phyloP scores from a whole-genome alignment of 2,888 invertebrate genomes.

The Reticulitermes lucifugus region DNA sequence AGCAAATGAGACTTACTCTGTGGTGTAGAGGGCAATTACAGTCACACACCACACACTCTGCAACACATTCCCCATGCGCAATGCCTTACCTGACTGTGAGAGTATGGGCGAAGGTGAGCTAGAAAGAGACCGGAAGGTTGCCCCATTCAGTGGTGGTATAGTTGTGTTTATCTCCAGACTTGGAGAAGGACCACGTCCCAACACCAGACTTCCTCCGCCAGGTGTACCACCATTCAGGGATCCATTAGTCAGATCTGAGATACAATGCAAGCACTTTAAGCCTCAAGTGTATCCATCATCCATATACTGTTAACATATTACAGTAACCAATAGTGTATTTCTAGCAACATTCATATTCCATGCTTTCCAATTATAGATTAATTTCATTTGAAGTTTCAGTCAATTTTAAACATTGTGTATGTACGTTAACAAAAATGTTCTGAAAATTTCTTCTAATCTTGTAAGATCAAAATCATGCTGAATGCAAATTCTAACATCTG shows the following conservation, averaged over 20 bases:
- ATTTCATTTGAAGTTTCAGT: too few species aligned
- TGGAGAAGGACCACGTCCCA: slow-evolving; percentile 72
- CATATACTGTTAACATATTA: not conserved
- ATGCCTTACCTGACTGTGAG: slow-evolving; percentile 60
- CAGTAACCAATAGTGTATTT: too few species aligned
- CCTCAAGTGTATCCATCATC: not conserved
- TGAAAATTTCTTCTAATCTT: too few species aligned
- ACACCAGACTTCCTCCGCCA: slow-evolving; percentile 61
- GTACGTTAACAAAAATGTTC: too few species aligned
- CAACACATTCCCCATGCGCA: too few species aligned
- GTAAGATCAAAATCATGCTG: not conserved
- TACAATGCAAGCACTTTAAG: not conserved
- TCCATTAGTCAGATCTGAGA: slow-evolving; percentile 65
- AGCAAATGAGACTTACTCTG: too few species aligned
- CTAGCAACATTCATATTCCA: too few species aligned
- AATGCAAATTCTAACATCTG: not conserved
- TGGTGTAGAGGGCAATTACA: too few species aligned
- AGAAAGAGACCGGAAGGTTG: slow-evolving; percentile 63
- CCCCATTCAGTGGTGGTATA: slow-evolving; percentile 48
- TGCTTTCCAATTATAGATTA: too few species aligned
- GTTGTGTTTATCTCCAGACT: slow-evolving; percentile 62
- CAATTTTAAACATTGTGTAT: too few species aligned
- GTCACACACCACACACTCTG: too few species aligned
- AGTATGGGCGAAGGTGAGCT: slow-evolving; percentile 73
- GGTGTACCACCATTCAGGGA: slow-evolving; percentile 63